phyloP scores from a whole-genome alignment of 2,113 vertebrate genomes.

The Megalops atlanticus region DNA sequence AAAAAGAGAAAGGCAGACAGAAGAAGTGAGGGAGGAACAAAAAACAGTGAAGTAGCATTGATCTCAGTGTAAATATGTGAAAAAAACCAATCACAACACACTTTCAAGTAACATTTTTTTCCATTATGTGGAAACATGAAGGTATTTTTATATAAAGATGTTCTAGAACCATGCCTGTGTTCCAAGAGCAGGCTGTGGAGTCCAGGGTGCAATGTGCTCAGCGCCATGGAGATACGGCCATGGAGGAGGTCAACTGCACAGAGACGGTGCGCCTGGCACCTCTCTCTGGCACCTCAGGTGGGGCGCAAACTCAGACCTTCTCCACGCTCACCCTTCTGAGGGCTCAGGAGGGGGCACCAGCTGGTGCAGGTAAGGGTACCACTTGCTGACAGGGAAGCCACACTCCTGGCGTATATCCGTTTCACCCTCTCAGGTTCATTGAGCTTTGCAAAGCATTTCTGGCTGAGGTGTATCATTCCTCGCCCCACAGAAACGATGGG shows the following conservation, averaged over 20 bases:
- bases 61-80: background rate
- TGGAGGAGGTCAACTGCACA: constrained; percentile 74
- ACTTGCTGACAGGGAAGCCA: too few relatives aligned
- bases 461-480: background rate
- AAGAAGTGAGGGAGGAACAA: too few relatives aligned
- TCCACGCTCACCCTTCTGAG: constrained; percentile 65
- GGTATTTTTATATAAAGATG: background rate
- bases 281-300: constrained; percentile 44
- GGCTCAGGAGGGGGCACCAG: constrained; percentile 54
- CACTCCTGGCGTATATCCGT: background rate
- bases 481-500: constrained; percentile 47
- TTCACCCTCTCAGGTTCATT: background rate
- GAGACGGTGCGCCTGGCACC: constrained; percentile 59
- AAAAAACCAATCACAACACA: background rate
- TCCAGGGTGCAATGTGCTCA: constrained; percentile 65
- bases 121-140: background rate
- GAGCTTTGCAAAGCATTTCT: too few relatives aligned
- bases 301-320: constrained; percentile 58
- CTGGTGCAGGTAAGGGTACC: constrained; percentile 51
- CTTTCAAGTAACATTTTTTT: background rate
- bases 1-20: background rate
- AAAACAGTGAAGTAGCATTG: background rate
- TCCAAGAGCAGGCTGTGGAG: constrained; percentile 55
- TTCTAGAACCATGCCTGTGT: background rate
- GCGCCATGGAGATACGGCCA: constrained; percentile 48